Conservation (phyloP, 2,113 vertebrate genomes). For the Cavia porcellus region DNA sequence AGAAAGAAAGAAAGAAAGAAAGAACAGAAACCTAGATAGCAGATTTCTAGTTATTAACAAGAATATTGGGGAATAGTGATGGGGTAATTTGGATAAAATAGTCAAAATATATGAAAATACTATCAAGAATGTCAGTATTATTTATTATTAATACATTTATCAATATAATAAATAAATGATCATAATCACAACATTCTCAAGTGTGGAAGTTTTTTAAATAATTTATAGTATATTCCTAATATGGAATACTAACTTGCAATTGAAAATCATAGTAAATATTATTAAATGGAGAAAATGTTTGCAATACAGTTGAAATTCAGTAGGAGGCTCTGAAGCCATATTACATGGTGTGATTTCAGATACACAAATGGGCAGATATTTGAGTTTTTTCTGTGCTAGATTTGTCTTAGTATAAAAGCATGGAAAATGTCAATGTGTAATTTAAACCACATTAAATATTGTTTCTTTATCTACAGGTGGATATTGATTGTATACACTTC, state of each 20-base stretch:
- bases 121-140: background rate
- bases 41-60: background rate
- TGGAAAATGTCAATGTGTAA: background rate
- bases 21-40: background rate
- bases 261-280: constrained; percentile 37
- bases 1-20: background rate
- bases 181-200: background rate
- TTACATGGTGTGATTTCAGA: background rate
- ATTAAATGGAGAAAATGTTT: background rate
- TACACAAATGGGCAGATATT: background rate
- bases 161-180: background rate
- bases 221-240: background rate
- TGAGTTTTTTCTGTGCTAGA: background rate
- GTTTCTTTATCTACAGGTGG: background rate
- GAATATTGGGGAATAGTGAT: background rate
- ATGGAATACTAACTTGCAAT: background rate
- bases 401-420: background rate
- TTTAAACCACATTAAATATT: background rate
- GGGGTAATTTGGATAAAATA: background rate
- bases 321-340: background rate
- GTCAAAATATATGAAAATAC: background rate
- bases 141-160: background rate
- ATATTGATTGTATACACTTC: background rate
- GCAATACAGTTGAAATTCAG: background rate
- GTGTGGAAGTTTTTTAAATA: background rate